These are phyloP conservation scores for Pedetes capensis DNA, from an alignment of 2,113 vertebrate genomes.

Conservation along the genomic window DNA sequence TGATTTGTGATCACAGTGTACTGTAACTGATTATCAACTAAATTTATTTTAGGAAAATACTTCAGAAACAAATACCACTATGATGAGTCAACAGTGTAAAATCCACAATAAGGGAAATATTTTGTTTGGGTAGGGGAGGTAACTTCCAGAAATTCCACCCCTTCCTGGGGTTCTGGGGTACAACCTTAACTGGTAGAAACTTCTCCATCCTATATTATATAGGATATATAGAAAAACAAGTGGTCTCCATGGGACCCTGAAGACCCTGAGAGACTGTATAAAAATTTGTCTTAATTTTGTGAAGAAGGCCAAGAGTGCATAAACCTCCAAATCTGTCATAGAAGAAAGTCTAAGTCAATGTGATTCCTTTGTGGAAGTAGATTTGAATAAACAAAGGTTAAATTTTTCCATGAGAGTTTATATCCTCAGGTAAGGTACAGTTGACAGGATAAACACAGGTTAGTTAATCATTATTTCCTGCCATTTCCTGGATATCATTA, in stretches of 20 bases:
- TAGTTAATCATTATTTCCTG: conserved; percentile 45
- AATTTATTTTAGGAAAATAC: background rate
- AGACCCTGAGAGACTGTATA: background rate
- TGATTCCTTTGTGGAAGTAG: background rate
- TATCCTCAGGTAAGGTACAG: background rate
- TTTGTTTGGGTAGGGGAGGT: background rate
- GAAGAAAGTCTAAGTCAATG: background rate
- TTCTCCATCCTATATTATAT: too few species aligned
- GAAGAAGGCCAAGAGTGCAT: background rate
- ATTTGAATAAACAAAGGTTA: conserved; percentile 15
- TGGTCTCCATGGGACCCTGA: background rate
- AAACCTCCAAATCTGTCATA: background rate
- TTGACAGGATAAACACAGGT: conserved; percentile 38
- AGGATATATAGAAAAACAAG: background rate
- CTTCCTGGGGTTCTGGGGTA: background rate
- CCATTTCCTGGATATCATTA: conserved; percentile 32
- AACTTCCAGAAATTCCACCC: background rate
- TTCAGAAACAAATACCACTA: background rate
- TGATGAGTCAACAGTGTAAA: background rate
- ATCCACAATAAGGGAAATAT: background rate
- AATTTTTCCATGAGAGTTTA: conserved; percentile 38
- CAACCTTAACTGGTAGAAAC: too few species aligned
- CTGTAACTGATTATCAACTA: background rate
- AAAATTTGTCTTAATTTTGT: background rate
- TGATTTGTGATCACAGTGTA: background rate